A percentile compares a stretch with the other conserved stretches of the same genome.
These are phyloP conservation scores for Melanerpes aurifrons DNA, from an alignment of 2,113 vertebrate species.

Conservation along the genomic window DNA sequence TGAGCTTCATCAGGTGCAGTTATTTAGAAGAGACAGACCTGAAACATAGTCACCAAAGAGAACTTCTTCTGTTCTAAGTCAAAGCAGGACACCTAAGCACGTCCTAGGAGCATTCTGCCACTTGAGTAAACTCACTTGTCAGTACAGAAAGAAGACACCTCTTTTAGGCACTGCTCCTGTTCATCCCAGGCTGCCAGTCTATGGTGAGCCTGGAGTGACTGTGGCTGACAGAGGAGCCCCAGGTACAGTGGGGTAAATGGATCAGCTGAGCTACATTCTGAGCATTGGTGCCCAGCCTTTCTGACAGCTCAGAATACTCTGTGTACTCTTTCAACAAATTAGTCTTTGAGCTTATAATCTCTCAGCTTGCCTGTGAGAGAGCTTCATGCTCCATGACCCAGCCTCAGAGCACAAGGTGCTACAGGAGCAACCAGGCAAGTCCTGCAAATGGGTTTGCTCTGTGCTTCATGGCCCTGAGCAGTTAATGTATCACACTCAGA, in stretches of 20 bases:
- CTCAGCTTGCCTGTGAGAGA: not conserved
- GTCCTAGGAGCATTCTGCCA: not conserved
- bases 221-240: not conserved
- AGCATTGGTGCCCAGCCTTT: not conserved
- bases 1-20: too few species aligned
- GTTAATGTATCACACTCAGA: not conserved
- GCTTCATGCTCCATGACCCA: not conserved
- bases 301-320: not conserved
- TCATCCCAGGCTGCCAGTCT: not conserved
- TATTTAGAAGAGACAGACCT: too few species aligned
- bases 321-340: not conserved
- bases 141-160: not conserved
- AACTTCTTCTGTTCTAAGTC: too few species aligned
- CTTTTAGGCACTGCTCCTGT: not conserved
- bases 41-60: too few species aligned
- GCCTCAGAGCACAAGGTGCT: rapidly evolving
- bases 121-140: not conserved
- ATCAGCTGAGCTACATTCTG: rapidly evolving
- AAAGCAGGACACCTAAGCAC: not conserved
- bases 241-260: not conserved
- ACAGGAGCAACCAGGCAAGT: not conserved
- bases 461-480: not conserved
- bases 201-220: not conserved
- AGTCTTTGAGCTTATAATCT: not conserved
- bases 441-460: not conserved